phyloP scores from a whole-genome alignment of 2,797 vertebrate genomes.

The Macropus fuliginosus region DNA sequence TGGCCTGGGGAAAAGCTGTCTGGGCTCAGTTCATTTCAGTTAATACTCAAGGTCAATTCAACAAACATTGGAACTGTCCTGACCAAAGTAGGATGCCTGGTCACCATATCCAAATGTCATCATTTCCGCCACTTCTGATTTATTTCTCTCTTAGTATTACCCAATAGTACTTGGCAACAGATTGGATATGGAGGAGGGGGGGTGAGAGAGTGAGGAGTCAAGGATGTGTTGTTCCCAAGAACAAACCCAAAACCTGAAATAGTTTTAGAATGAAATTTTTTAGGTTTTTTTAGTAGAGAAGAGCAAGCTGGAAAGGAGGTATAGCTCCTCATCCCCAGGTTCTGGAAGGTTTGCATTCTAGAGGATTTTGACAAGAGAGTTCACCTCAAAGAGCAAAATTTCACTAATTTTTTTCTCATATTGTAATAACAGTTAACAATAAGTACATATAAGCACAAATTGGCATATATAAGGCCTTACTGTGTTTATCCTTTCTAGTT shows the following conservation, averaged over 20 bases:
- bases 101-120: neutral
- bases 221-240: neutral
- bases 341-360: neutral
- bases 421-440: neutral
- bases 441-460: neutral
- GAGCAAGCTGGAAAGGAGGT: neutral
- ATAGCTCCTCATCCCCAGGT: neutral
- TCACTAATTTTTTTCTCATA: neutral
- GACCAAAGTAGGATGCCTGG: neutral
- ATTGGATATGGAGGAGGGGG: rapidly evolving
- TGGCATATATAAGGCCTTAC: neutral
- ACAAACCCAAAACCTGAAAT: neutral
- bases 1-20: neutral
- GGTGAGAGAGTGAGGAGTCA: neutral
- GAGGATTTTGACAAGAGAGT: neutral
- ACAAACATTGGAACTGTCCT: neutral
- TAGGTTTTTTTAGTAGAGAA: neutral
- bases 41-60: neutral
- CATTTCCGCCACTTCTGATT: neutral
- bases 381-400: neutral
- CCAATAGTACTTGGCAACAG: neutral
- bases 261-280: neutral
- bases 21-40: neutral
- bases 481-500: neutral
- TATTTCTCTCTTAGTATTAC: neutral